Conservation (phyloP, 92 coral and sea anemone species). For the Nematostella vectensis region DNA sequence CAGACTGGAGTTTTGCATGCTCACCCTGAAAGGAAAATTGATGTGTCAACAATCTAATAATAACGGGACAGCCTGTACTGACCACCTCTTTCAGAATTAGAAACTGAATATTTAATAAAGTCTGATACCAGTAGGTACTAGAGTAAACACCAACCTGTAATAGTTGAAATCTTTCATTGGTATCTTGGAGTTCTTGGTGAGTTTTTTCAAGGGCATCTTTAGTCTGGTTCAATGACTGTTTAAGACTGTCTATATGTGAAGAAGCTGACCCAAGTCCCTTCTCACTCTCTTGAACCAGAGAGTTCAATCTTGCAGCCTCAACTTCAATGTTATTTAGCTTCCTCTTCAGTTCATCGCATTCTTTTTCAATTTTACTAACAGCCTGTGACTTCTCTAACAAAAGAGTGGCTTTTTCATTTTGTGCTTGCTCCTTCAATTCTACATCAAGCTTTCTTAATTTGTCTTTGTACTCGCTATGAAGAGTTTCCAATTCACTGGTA, state of each 20-base stretch:
- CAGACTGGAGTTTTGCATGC: slow-evolving; percentile 35
- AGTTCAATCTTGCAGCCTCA: slow-evolving; percentile 59
- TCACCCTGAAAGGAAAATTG: slow-evolving; percentile 62
- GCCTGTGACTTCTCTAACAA: slow-evolving; percentile 47
- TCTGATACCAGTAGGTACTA: no score
- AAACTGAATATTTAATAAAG: no score
- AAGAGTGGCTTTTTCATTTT: slow-evolving; percentile 51
- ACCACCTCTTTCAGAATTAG: no score
- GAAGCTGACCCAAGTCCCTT: slow-evolving; percentile 93
- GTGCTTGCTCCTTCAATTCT: slow-evolving; percentile 36
- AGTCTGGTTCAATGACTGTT: slow-evolving; percentile 45
- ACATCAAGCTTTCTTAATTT: slow-evolving; percentile 32
- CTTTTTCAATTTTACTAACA: slow-evolving; percentile 53
- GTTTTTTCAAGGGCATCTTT: slow-evolving; percentile 42
- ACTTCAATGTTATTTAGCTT: slow-evolving; percentile 41
- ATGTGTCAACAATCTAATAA: not conserved
- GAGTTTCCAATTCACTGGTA: slow-evolving; percentile 17
- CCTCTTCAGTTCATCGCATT: slow-evolving; percentile 52
- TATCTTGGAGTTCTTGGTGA: slow-evolving; percentile 52
- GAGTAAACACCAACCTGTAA: no score
- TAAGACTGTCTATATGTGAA: slow-evolving; percentile 58
- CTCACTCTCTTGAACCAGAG: slow-evolving; percentile 70
- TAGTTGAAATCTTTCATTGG: slow-evolving; percentile 36
- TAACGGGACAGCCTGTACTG: not conserved
- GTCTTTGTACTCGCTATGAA: slow-evolving; percentile 46